Percentiles rank a stretch among this genome's conserved stretches.
Conservation (phyloP, 1,140 invertebrate genomes). For the Pygmarrhopalites habei region DNA sequence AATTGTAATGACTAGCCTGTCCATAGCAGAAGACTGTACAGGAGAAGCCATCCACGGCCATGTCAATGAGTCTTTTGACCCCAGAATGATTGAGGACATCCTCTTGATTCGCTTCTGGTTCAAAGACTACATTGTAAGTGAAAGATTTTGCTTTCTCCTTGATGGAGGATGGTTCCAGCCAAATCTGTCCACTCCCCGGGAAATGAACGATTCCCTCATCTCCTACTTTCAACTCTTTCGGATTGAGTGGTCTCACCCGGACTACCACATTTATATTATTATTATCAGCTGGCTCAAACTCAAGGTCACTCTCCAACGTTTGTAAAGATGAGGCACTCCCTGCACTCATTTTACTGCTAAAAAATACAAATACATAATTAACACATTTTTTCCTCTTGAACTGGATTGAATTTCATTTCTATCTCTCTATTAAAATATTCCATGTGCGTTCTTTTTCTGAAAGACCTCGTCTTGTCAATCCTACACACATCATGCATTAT, state of each 20-base stretch:
- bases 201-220: constrained; percentile 61
- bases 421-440: no score
- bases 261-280: constrained; percentile 74
- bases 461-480: no score
- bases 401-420: no score
- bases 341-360: constrained; percentile 25
- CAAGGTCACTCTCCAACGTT: constrained; percentile 33
- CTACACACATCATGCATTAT: no score
- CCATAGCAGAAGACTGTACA: constrained; percentile 93
- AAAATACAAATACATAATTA: constrained; percentile 5
- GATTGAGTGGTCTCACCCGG: constrained; percentile 63
- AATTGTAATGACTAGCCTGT: no score
- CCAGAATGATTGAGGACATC: constrained; percentile 69
- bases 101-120: constrained; percentile 72
- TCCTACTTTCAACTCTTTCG: constrained; percentile 56
- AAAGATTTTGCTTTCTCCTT: constrained; percentile 67
- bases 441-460: no score
- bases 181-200: constrained; percentile 63
- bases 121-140: constrained; percentile 82
- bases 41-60: constrained; percentile 87
- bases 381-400: background rate
- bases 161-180: constrained; percentile 40
- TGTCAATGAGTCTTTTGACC: constrained; percentile 76
- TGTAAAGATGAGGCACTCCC: constrained; percentile 36
- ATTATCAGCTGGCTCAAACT: constrained; percentile 47